Conservation (phyloP, 2,113 vertebrate genomes). For the Noturus placidus region DNA sequence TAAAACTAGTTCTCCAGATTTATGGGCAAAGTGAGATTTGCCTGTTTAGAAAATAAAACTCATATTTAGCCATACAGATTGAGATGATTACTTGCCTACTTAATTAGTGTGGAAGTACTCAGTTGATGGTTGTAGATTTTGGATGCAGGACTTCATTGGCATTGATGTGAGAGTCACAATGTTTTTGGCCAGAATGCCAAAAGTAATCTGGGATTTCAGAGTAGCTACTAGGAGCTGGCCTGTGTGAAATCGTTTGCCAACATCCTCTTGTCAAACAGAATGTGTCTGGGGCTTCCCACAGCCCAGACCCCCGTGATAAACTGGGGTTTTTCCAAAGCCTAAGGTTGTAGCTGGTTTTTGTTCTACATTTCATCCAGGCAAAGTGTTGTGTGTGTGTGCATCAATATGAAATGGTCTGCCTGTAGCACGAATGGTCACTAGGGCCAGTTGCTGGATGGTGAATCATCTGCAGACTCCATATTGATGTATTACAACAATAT, state of each 20-base stretch:
- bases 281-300: neutral
- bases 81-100: neutral
- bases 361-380: neutral
- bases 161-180: neutral
- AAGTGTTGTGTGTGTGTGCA: neutral
- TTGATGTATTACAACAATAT: too few species aligned
- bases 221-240: neutral
- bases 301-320: conserved; percentile 1
- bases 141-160: neutral
- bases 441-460: conserved; percentile 12
- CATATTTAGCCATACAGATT: neutral
- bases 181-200: neutral
- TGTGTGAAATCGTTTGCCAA: conserved; percentile 28
- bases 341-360: neutral
- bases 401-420: neutral
- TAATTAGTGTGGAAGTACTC: neutral
- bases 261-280: neutral
- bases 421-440: conserved; percentile 8
- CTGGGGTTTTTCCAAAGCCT: neutral
- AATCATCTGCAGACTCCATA: neutral
- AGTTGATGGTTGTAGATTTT: neutral
- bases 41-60: neutral
- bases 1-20: neutral
- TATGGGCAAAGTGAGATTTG: neutral
- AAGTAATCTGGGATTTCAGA: conserved; percentile 1